Evolutionary conservation across 2,888 invertebrate species (phyloP), one percentile per base, ranked within the genome.

Genomic region (Coenonympha glycerion): DNA sequence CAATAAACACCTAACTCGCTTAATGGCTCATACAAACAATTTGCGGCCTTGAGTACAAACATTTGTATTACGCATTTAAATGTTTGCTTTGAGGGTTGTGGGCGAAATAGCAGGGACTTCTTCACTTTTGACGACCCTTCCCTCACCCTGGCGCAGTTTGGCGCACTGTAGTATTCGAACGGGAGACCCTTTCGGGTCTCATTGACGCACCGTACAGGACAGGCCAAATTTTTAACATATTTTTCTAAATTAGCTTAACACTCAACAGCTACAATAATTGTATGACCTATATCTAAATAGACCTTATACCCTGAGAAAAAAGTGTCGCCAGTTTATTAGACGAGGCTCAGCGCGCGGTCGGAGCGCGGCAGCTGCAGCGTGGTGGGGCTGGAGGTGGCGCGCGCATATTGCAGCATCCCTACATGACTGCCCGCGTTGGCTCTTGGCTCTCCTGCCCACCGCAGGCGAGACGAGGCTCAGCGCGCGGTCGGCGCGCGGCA

Each of bases 361-460:
- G 88, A 77, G 4, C 89, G 73, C 1, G 75, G 74, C 22, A 73
- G 67, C 49, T 74, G 73, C 9, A 74, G 63, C 1, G 65, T 65
- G 41, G 73, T 60, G 58, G 89, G 79, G 51, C 85, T 79, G 9
- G 89, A 81, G 82, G 58, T 79, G 84, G 0, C 85, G 71, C 0
- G 87, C 81, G 56, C 89, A 89, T 84, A 92, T 92, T 6, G 91
- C 91, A n/a, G n/a, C n/a, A n/a, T n/a, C n/a, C n/a, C n/a, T n/a
- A n/a, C n/a, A n/a, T n/a, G n/a, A n/a, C n/a, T n/a, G n/a, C n/a
- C n/a, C n/a, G n/a, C n/a, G n/a, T n/a, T n/a, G n/a, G n/a, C n/a
- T n/a, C n/a, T n/a, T n/a, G n/a, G n/a, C n/a, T n/a, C n/a, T n/a
- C n/a, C n/a, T n/a, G n/a, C n/a, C n/a, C n/a, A n/a, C n/a, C n/a